Base-by-base conservation (phyloP, 1,140 invertebrate genomes). In the Habropoda laboriosa region DNA sequence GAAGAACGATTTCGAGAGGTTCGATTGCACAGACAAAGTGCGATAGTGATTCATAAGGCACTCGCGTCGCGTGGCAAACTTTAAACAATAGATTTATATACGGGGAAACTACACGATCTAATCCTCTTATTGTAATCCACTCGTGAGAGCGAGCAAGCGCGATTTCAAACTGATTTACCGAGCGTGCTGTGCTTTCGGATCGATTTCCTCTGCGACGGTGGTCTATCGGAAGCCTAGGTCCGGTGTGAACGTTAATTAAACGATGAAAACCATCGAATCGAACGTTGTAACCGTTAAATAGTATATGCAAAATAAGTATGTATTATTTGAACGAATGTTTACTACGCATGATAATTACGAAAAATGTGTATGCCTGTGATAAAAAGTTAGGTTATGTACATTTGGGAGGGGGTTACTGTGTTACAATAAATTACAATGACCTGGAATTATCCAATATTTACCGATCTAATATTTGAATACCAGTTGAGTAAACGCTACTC, bases 51-150 rank as follows among this genome's bases (percentile, higher is more conserved):
- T 32, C 63, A 21, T 4, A 2, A 66, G 63, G n/a, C 18, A 35
- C 6, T 49, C 30, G 12, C 55, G 55, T 12, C 13, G 18, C 0
- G 27, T n/a, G 1, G 30, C 27, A n/a, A 55, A 72, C 38, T 72
- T 79, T 55, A 60, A 73, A 79, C 45, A 64, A 72, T 73, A 27
- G 77, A 53, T 64, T 55, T 45, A 45, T 27, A 55, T 27, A 24
- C 4, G n/a, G 27, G 77, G 21, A 79, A 79, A 73, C 35, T 55
- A 73, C 47, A 63, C 77, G 49, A 16, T 72, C n/a, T 79, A 38
- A 79, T 79, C 68, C 58, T 53, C 70, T 73, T 73, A 72, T 60
- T 8, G 68, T 64, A 73, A 73, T 79, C 68, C 68, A 30, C 10
- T 73, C 40, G 49, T 53, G 70, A 35, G 38, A 79, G 35, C 68